These are phyloP conservation scores for Rhamphomyia laevipes DNA, from an alignment of 2,888 invertebrate genomes.

Conservation along the genomic window DNA sequence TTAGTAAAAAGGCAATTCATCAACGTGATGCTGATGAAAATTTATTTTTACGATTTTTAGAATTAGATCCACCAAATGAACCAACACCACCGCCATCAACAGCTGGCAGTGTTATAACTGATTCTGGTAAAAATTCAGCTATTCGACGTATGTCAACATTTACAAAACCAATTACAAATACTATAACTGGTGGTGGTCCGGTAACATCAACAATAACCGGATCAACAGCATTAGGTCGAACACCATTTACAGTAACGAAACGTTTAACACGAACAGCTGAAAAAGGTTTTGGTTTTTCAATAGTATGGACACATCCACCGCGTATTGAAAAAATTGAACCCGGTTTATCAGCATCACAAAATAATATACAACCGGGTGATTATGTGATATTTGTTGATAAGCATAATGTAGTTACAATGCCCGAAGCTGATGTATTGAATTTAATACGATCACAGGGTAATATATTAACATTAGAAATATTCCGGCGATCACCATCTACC, in stretches of 20 bases:
- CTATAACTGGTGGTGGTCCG: slow-evolving; percentile 35
- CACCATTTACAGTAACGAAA: slow-evolving; percentile 73
- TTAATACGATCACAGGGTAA: slow-evolving; percentile 58
- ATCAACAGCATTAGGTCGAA: slow-evolving; percentile 47
- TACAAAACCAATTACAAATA: slow-evolving; percentile 23
- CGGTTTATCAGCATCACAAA: slow-evolving; percentile 69
- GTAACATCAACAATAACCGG: slow-evolving; percentile 20
- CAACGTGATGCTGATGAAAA: slow-evolving; percentile 62
- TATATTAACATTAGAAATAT: slow-evolving; percentile 58
- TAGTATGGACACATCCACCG: slow-evolving; percentile 82
- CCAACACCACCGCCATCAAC: slow-evolving; percentile 32
- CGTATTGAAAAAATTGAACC: slow-evolving; percentile 74
- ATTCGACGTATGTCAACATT: slow-evolving; percentile 31
- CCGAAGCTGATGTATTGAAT: slow-evolving; percentile 57
- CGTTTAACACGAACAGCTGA: slow-evolving; percentile 41
- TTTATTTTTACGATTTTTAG: slow-evolving; percentile 61
- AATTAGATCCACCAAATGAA: slow-evolving; percentile 64
- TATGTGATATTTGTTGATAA: slow-evolving; percentile 81
- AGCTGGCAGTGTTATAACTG: slow-evolving; percentile 31
- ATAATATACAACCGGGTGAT: slow-evolving; percentile 71
- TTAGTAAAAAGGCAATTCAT: slow-evolving; percentile 45
- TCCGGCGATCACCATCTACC: slow-evolving; percentile 38
- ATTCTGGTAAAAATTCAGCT: slow-evolving; percentile 44
- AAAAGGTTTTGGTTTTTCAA: slow-evolving; percentile 72
- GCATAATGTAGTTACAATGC: slow-evolving; percentile 73